These are phyloP conservation scores for Microdon myrmicae DNA, from an alignment of 2,888 invertebrate genomes.

Conservation along the genomic window DNA sequence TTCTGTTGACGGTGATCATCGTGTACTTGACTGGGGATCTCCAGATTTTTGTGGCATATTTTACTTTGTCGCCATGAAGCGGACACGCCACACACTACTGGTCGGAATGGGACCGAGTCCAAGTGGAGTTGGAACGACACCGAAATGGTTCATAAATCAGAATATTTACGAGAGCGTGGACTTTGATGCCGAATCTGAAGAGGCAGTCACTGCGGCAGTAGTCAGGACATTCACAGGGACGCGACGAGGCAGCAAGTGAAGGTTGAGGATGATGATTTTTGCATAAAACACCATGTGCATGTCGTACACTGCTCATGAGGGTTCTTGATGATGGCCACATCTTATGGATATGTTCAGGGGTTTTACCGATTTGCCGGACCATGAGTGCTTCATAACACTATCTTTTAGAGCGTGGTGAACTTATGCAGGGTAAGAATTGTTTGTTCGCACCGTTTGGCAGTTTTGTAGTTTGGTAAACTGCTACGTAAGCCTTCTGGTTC, in stretches of 20 bases:
- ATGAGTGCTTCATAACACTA: too few relatives aligned
- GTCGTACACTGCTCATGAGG: slow-evolving; percentile 42
- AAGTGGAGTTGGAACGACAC: slow-evolving; percentile 17
- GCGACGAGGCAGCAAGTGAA: neutral
- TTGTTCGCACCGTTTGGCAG: too few relatives aligned
- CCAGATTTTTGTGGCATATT: slow-evolving; percentile 49
- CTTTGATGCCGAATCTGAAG: slow-evolving; percentile 32
- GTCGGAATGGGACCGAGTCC: too few relatives aligned
- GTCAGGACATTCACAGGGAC: too few relatives aligned
- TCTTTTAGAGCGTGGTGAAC: too few relatives aligned
- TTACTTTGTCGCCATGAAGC: slow-evolving; percentile 21
- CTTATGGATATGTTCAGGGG: slow-evolving; percentile 13
- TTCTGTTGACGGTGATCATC: slow-evolving; percentile 3
- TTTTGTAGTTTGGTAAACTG: too few relatives aligned
- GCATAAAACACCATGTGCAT: slow-evolving; percentile 49
- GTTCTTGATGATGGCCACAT: slow-evolving; percentile 36
- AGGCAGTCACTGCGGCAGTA: too few relatives aligned
- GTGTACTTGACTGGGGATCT: slow-evolving; percentile 41
- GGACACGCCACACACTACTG: slow-evolving; percentile 33
- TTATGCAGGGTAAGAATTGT: too few relatives aligned
- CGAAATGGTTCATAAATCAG: slow-evolving; percentile 45
- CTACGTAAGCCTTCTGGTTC: too few relatives aligned
- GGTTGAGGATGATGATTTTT: slow-evolving; percentile 21
- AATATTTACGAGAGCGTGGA: slow-evolving; percentile 37
- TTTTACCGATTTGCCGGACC: too few relatives aligned